phyloP scores from a whole-genome alignment of 2,797 vertebrate genomes.

The Melanogrammus aeglefinus region DNA sequence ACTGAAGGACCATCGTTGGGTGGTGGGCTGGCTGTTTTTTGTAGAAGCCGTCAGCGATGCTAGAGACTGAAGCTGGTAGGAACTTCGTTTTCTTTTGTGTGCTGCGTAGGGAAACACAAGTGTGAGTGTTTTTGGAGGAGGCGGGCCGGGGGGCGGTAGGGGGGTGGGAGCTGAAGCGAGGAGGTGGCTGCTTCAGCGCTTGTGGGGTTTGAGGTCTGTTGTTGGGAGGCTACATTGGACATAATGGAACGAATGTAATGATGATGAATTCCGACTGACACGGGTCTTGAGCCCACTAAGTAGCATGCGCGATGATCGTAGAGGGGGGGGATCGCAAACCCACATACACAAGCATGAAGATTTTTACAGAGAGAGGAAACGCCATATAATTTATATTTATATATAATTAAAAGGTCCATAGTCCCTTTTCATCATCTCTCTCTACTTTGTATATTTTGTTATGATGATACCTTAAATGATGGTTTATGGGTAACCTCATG shows the following conservation, averaged over 20 bases:
- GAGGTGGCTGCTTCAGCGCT: constrained; percentile 43
- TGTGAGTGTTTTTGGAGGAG: constrained; percentile 38
- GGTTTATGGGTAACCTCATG: neutral
- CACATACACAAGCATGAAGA: neutral
- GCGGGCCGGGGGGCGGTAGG: constrained; percentile 22
- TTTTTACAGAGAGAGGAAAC: neutral
- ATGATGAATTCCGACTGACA: constrained; percentile 44
- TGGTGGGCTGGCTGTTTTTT: constrained; percentile 59
- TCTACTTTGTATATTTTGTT: constrained; percentile 16
- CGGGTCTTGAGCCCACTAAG: constrained; percentile 32
- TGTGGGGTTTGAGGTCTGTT: constrained; percentile 21
- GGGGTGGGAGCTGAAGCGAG: too few species aligned
- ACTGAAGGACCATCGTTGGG: constrained; percentile 65
- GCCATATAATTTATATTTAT: constrained; percentile 12
- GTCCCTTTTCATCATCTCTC: constrained; percentile 18
- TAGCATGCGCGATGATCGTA: constrained; percentile 40
- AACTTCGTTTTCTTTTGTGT: constrained; percentile 53
- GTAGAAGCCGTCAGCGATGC: constrained; percentile 55
- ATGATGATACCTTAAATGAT: constrained; percentile 14
- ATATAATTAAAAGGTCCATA: constrained; percentile 6
- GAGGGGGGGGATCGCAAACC: constrained; percentile 19
- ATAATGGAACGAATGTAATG: constrained; percentile 26
- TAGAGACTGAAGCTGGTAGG: constrained; percentile 54
- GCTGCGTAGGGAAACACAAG: constrained; percentile 56
- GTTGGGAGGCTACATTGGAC: constrained; percentile 1